phyloP scores from a whole-genome alignment of 2,888 invertebrate species.

The Clistopyga incitator region DNA sequence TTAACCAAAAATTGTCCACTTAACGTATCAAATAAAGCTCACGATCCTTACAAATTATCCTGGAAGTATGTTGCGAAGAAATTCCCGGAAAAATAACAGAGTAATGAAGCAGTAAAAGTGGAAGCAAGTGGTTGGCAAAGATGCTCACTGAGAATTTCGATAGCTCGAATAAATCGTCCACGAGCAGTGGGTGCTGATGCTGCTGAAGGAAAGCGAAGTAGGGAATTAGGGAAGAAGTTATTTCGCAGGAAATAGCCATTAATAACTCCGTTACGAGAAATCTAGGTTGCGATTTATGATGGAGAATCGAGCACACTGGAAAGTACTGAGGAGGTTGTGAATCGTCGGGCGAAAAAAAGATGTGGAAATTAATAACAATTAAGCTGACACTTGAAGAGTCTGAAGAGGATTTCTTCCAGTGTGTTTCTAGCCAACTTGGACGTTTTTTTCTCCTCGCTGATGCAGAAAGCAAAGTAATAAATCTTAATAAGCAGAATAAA shows the following conservation, averaged over 20 bases:
- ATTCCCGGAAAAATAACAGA: slow-evolving; percentile 24
- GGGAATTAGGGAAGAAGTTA: slow-evolving; percentile 53
- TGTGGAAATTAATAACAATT: slow-evolving; percentile 84
- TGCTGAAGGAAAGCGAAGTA: slow-evolving; percentile 21
- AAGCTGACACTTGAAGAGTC: slow-evolving; percentile 62
- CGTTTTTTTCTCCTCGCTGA: slow-evolving; percentile 28
- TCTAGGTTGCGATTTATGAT: slow-evolving; percentile 83
- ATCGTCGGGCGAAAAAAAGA: slow-evolving; percentile 81
- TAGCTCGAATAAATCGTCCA: slow-evolving; percentile 63
- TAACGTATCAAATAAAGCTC: slow-evolving; percentile 8
- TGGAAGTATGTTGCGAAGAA: slow-evolving; percentile 57
- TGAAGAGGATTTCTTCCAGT: slow-evolving; percentile 69
- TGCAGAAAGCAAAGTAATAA: slow-evolving; percentile 69
- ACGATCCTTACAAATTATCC: slow-evolving; percentile 32
- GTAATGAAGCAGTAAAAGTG: slow-evolving; percentile 1
- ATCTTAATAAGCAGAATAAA: slow-evolving; percentile 73
- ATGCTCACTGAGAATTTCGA: slow-evolving; percentile 57
- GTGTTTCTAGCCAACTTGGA: slow-evolving; percentile 63
- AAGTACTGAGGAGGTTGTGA: slow-evolving; percentile 72
- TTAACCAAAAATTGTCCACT: not conserved
- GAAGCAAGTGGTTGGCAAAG: slow-evolving; percentile 46
- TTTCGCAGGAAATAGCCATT: slow-evolving; percentile 71
- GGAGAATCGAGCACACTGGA: slow-evolving; percentile 44
- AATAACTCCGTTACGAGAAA: slow-evolving; percentile 83
- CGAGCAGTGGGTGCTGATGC: slow-evolving; percentile 27